Evolutionary conservation across 2,113 vertebrate species (phyloP).

Genomic region (Thamnaconus septentrionalis): DNA sequence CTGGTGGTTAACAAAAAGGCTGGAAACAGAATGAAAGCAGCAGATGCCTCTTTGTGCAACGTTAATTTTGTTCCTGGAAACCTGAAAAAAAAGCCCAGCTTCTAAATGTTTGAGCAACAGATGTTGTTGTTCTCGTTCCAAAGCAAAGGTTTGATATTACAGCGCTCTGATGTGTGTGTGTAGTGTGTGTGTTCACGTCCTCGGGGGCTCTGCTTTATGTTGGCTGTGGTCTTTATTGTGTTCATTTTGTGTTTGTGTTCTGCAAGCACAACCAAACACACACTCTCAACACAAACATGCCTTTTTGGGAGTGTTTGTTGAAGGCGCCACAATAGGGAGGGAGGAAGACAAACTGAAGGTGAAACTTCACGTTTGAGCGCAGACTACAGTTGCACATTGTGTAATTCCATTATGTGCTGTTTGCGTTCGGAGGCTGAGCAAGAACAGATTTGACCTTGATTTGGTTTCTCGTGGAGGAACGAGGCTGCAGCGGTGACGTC

Average conservation of each 20-base stretch:
- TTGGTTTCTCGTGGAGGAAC: no score
- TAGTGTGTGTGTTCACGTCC: background rate
- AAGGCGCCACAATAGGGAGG: no score
- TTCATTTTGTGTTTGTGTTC: conserved; percentile 1
- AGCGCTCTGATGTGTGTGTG: background rate
- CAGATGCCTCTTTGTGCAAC: no score
- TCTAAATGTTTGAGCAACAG: conserved; percentile 13
- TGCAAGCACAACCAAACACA: background rate
- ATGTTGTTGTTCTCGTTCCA: conserved; percentile 24
- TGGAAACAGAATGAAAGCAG: background rate
- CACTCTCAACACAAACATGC: no score
- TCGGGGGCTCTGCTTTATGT: conserved; percentile 7
- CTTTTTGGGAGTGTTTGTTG: no score
- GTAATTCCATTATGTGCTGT: no score
- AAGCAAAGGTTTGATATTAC: conserved; percentile 23
- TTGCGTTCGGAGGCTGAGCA: no score
- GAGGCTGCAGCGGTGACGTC: no score
- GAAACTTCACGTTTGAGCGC: background rate
- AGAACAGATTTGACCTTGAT: no score
- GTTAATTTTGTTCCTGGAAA: conserved; percentile 9
- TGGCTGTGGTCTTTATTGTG: conserved; percentile 13
- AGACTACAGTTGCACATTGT: no score
- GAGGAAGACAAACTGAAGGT: background rate
- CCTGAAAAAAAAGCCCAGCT: background rate
- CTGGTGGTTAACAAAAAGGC: no score